Evolutionary conservation across 2,113 vertebrate genomes (phyloP).

Genomic region (Tragelaphus imberbis): DNA sequence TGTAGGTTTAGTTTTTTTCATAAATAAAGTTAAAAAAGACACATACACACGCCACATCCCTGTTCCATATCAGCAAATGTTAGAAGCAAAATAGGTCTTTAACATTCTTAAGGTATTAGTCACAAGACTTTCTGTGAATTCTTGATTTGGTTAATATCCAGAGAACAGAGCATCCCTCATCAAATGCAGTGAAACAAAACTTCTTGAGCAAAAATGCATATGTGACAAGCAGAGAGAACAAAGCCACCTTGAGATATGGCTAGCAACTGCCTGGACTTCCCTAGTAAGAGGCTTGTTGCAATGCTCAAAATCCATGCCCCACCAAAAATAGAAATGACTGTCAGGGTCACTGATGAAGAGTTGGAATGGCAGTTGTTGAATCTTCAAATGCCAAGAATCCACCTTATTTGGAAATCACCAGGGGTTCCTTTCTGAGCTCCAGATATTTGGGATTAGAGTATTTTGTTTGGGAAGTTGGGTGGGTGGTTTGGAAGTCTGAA

Average conservation of each 20-base stretch:
- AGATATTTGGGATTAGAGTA: conserved; percentile 25
- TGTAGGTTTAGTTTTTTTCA: neutral
- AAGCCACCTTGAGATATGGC: conserved; percentile 2
- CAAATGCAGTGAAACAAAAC: conserved; percentile 7
- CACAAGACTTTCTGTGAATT: neutral
- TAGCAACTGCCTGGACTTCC: neutral
- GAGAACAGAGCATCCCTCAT: neutral
- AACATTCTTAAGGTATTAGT: neutral
- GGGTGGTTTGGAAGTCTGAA: conserved; percentile 7
- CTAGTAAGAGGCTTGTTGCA: neutral
- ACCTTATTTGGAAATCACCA: conserved; percentile 49
- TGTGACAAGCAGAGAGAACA: neutral
- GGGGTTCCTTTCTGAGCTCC: conserved; percentile 27
- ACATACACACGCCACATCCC: neutral
- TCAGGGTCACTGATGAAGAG: conserved; percentile 27
- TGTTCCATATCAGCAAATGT: neutral
- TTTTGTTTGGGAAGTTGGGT: conserved; percentile 45
- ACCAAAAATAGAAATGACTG: conserved; percentile 43
- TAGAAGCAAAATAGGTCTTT: neutral
- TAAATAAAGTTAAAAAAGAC: neutral
- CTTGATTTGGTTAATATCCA: conserved; percentile 6
- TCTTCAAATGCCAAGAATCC: conserved; percentile 49
- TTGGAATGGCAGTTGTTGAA: conserved; percentile 39
- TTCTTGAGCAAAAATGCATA: neutral
- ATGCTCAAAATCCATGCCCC: neutral